A percentile compares a stretch with the other conserved stretches of the same genome.
Evolutionary conservation across 2,797 vertebrate species (phyloP).

Genomic region (Ataeniobius toweri): DNA sequence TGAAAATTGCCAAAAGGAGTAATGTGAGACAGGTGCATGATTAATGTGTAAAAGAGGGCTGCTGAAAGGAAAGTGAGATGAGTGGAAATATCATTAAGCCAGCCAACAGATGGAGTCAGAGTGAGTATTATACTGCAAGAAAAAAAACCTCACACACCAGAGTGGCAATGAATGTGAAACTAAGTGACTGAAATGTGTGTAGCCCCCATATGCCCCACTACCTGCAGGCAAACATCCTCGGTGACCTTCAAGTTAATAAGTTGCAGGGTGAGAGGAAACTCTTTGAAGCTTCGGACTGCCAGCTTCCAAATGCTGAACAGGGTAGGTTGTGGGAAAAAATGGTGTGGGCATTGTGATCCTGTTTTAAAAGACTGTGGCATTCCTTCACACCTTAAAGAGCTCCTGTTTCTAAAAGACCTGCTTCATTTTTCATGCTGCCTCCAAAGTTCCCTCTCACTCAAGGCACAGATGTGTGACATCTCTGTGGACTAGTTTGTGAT

Average conservation of each 20-base stretch:
- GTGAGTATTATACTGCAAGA: slow-evolving; percentile 18
- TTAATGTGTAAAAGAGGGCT: slow-evolving; percentile 11
- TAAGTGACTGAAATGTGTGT: not conserved
- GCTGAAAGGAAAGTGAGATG: slow-evolving; percentile 40
- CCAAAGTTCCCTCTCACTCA: not conserved
- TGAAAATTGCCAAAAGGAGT: not conserved
- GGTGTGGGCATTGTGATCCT: slow-evolving; percentile 2
- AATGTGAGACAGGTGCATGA: slow-evolving; percentile 1
- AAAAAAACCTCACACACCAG: slow-evolving; percentile 20
- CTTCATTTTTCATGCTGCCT: slow-evolving; percentile 10
- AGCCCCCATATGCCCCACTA: not conserved
- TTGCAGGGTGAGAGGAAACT: slow-evolving; percentile 16
- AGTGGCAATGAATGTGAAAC: slow-evolving; percentile 20
- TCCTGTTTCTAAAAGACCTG: slow-evolving; percentile 34
- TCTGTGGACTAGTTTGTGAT: slow-evolving; percentile 24
- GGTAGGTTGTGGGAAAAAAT: not conserved
- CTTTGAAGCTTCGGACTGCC: slow-evolving; percentile 36
- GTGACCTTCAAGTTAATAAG: slow-evolving; percentile 39
- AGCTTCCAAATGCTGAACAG: slow-evolving; percentile 4
- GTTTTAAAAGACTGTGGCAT: slow-evolving; percentile 17
- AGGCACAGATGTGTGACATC: slow-evolving; percentile 35
- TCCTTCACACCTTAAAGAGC: slow-evolving; percentile 51
- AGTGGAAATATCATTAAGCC: slow-evolving; percentile 20
- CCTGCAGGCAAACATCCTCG: slow-evolving; percentile 22
- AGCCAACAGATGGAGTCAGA: slow-evolving; percentile 51